Evolutionary conservation across 2,113 vertebrate species (phyloP).

Genomic region (Chroicocephalus ridibundus): DNA sequence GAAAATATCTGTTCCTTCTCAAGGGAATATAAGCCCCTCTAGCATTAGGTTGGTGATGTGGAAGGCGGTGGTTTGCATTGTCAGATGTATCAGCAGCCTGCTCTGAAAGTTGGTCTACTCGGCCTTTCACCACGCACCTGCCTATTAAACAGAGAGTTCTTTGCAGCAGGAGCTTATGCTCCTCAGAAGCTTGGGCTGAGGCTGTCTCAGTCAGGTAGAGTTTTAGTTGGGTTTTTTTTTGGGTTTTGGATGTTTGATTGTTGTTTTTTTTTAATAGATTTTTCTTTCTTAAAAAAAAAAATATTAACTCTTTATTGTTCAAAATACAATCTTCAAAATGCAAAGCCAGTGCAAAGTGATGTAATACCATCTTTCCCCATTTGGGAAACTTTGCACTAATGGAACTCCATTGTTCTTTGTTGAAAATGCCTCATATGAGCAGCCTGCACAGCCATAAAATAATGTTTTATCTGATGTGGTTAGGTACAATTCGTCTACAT

Average conservation of each 20-base stretch:
- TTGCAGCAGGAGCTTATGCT: not conserved
- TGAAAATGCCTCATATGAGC: not conserved
- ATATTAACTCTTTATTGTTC: not conserved
- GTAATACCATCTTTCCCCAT: not conserved
- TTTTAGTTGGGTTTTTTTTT: not conserved
- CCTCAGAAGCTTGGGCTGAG: not conserved
- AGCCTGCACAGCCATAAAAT: constrained; percentile 19
- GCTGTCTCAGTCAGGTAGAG: not conserved
- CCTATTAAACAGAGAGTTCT: not conserved
- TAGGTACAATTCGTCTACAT: constrained; percentile 6
- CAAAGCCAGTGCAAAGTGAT: not conserved
- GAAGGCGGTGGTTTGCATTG: not conserved
- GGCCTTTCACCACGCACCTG: not conserved
- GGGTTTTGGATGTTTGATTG: not conserved
- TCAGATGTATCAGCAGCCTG: not conserved
- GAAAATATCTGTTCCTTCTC: constrained; percentile 27
- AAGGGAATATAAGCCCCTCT: not conserved
- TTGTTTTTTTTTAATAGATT: not conserved
- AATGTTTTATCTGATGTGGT: constrained; percentile 6
- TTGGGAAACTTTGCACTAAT: constrained; percentile 11
- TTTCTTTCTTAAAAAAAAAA: not conserved
- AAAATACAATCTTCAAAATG: not conserved
- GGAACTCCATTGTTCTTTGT: constrained; percentile 33
- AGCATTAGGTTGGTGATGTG: not conserved
- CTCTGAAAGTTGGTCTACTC: not conserved